phyloP scores from a whole-genome alignment of 2,888 invertebrate species.

The Ferrisia virgata region DNA sequence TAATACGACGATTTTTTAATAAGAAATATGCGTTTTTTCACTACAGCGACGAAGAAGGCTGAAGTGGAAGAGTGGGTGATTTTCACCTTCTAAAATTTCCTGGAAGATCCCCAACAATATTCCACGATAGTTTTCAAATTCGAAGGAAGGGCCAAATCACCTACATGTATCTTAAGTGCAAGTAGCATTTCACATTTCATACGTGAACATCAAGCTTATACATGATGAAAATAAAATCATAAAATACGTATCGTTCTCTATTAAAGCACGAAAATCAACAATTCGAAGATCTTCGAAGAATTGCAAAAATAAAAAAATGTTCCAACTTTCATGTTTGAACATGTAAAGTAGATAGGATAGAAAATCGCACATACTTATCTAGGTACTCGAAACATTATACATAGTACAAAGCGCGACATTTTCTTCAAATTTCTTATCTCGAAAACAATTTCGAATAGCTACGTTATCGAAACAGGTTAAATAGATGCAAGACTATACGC shows the following conservation, averaged over 20 bases:
- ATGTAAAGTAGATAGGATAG: neutral
- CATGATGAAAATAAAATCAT: neutral
- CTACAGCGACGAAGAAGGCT: too few relatives aligned
- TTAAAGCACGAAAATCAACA: too few relatives aligned
- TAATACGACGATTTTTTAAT: too few relatives aligned
- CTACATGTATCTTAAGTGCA: too few relatives aligned
- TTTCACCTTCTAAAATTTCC: too few relatives aligned
- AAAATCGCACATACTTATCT: too few relatives aligned
- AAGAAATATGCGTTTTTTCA: too few relatives aligned
- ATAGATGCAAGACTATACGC: neutral
- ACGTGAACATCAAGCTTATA: neutral
- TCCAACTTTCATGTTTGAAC: neutral
- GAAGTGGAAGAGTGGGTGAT: too few relatives aligned
- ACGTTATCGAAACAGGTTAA: neutral
- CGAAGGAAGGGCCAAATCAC: too few relatives aligned
- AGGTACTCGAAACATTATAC: too few relatives aligned
- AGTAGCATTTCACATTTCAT: neutral
- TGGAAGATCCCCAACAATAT: too few relatives aligned
- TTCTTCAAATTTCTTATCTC: neutral
- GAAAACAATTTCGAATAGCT: neutral
- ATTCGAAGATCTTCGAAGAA: neutral
- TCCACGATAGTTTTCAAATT: too few relatives aligned
- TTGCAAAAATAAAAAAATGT: neutral
- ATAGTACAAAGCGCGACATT: neutral
- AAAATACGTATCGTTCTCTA: neutral